These are phyloP conservation scores for Cottoperca gobio DNA, from an alignment of 2,797 vertebrate genomes.

Conservation along the genomic window DNA sequence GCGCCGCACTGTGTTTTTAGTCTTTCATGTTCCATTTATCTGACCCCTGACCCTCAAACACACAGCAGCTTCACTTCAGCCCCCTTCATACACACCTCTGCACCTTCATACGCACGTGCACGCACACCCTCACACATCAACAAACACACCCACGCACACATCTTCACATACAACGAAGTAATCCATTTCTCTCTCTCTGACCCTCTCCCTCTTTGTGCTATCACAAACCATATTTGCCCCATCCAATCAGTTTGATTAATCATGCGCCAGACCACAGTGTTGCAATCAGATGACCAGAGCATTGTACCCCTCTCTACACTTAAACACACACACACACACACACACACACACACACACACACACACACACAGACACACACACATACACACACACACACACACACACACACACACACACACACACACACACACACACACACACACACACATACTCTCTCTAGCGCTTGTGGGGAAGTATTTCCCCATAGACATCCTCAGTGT, in stretches of 20 bases:
- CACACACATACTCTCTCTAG: constrained; percentile 61
- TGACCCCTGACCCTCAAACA: constrained; percentile 79
- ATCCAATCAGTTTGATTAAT: constrained; percentile 97
- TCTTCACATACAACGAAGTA: constrained; percentile 66
- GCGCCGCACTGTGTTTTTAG: constrained; percentile 68
- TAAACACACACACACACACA: constrained; percentile 43
- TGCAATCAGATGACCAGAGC: constrained; percentile 91
- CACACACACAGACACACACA: constrained; percentile 39
- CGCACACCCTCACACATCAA: constrained; percentile 19
- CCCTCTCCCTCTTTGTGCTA: constrained; percentile 87
- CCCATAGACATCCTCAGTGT: constrained; percentile 87
- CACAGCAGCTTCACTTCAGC: constrained; percentile 64
- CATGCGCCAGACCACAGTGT: constrained; percentile 88
- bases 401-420: constrained; percentile 50
- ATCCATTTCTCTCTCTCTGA: constrained; percentile 86
- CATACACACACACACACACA: constrained; percentile 37
- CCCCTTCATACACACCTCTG: constrained; percentile 58
- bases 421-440: constrained; percentile 33
- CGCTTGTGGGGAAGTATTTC: constrained; percentile 87
- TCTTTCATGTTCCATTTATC: constrained; percentile 86
- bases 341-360: constrained; percentile 40
- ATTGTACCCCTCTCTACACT: constrained; percentile 54
- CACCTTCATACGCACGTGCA: constrained; percentile 51
- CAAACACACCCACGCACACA: constrained; percentile 45
- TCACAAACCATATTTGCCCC: constrained; percentile 91